These are phyloP conservation scores for Centropyge bicolor DNA, from an alignment of 2,797 vertebrate species.

Conservation along the genomic window DNA sequence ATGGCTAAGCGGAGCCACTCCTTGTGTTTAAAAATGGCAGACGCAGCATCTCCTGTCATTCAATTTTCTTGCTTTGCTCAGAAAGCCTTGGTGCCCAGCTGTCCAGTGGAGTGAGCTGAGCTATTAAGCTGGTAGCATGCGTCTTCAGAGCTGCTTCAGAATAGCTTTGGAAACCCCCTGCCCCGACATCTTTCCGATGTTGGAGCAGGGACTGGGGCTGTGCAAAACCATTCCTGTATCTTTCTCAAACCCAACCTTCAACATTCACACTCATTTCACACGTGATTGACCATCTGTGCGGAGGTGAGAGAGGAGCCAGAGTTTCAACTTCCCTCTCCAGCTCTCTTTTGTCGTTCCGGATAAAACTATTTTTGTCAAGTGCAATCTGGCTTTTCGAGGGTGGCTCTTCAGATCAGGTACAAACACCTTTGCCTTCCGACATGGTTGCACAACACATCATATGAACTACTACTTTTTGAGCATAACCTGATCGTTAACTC, in stretches of 20 bases:
- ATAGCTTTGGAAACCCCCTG: neutral
- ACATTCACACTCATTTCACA: neutral
- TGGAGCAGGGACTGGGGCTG: no score
- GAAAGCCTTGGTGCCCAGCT: neutral
- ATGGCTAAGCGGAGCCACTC: neutral
- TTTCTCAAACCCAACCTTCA: neutral
- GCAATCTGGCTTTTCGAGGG: neutral
- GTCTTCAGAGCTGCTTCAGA: conserved; percentile 4
- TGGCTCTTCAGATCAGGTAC: neutral
- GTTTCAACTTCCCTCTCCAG: neutral
- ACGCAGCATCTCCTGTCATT: conserved; percentile 14
- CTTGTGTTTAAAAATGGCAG: conserved; percentile 33
- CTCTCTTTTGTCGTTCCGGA: neutral
- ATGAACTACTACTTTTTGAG: neutral
- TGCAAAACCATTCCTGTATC: neutral
- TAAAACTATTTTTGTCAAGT: neutral
- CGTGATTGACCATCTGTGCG: neutral
- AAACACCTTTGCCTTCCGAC: neutral
- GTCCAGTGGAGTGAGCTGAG: conserved; percentile 8
- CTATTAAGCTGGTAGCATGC: conserved; percentile 9
- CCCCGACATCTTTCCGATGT: neutral
- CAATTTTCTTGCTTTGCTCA: conserved; percentile 18
- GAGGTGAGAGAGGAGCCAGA: neutral
- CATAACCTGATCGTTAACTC: neutral
- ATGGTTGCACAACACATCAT: neutral